Percentiles rank a stretch among this genome's conserved stretches.
These are phyloP conservation scores for Neodiprion pinetum DNA, from an alignment of 1,140 invertebrate species.

Conservation along the genomic window DNA sequence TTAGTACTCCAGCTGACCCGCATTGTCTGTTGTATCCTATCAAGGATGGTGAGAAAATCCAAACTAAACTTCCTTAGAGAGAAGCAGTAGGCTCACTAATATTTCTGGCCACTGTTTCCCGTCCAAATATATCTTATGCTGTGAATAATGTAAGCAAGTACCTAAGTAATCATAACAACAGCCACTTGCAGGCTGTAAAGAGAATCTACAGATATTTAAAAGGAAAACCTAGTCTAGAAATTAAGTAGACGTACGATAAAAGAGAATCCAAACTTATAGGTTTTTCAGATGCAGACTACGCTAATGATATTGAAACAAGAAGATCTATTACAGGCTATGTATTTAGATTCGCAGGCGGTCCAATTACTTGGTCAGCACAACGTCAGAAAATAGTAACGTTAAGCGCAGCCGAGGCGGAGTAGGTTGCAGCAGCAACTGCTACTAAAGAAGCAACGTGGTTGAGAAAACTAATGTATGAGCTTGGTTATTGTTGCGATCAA, in stretches of 20 bases:
- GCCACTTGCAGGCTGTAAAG: conserved; percentile 51
- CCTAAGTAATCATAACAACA: conserved; percentile 35
- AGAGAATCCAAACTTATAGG: conserved; percentile 24
- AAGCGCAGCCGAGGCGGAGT: conserved; percentile 52
- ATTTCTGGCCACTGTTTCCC: conserved; percentile 45
- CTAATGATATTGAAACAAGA: conserved; percentile 26
- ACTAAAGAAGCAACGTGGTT: conserved; percentile 37
- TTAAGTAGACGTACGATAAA: conserved; percentile 31
- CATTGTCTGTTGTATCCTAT: conserved; percentile 14
- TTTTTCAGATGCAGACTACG: not conserved
- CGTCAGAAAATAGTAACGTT: conserved; percentile 39
- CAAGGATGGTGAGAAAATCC: not conserved
- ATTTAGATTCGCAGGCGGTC: conserved; percentile 23
- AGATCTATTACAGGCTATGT: conserved; percentile 31
- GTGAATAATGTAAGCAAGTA: conserved; percentile 46
- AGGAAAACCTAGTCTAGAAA: conserved; percentile 40
- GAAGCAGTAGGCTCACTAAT: conserved; percentile 51
- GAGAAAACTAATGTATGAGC: conserved; percentile 24
- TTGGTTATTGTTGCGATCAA: conserved; percentile 9
- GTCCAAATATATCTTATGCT: conserved; percentile 55
- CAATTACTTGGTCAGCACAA: conserved; percentile 43
- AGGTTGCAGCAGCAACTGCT: conserved; percentile 41
- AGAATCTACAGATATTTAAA: conserved; percentile 53
- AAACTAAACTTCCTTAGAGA: conserved; percentile 41
- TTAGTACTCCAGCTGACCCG: conserved; percentile 27